Percentiles rank a stretch among this genome's conserved stretches.
Conservation (phyloP, 2,113 vertebrate genomes). For the Cebidichthys violaceus region DNA sequence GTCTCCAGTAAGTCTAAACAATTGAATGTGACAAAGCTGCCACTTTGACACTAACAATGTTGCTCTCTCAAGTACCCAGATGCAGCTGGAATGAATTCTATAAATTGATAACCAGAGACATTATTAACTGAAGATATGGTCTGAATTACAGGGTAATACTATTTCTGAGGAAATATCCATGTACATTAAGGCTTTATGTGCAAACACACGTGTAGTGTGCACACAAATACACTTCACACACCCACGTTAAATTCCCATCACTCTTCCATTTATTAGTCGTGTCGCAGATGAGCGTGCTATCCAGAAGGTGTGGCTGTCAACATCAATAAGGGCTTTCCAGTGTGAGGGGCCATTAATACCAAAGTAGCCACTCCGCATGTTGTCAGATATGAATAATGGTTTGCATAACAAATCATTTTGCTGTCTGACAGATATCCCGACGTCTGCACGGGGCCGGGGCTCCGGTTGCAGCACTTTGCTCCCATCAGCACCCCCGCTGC, state of each 20-base stretch:
- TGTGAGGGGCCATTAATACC: slow-evolving; percentile 79
- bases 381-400: slow-evolving; percentile 82
- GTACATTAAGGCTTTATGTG: background rate
- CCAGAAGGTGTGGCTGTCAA: slow-evolving; percentile 80
- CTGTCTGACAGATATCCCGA: slow-evolving; percentile 70
- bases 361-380: slow-evolving; percentile 75
- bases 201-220: background rate
- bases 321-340: slow-evolving; percentile 78
- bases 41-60: background rate
- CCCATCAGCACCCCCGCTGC: slow-evolving; percentile 55
- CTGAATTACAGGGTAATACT: background rate
- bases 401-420: slow-evolving; percentile 81
- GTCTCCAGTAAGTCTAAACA: slow-evolving; percentile 17
- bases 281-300: slow-evolving; percentile 51
- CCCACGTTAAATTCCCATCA: slow-evolving; percentile 41
- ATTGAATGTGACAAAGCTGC: slow-evolving; percentile 15
- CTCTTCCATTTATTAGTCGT: slow-evolving; percentile 61
- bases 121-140: slow-evolving; percentile 7
- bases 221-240: background rate
- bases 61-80: background rate
- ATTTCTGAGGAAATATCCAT: background rate
- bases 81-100: background rate
- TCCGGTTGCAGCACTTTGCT: slow-evolving; percentile 59
- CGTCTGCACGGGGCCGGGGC: slow-evolving; percentile 24
- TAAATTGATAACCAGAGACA: background rate